These are phyloP conservation scores for Epizoanthus illoricatus DNA, from an alignment of 92 coral and sea anemone species.

Conservation along the genomic window DNA sequence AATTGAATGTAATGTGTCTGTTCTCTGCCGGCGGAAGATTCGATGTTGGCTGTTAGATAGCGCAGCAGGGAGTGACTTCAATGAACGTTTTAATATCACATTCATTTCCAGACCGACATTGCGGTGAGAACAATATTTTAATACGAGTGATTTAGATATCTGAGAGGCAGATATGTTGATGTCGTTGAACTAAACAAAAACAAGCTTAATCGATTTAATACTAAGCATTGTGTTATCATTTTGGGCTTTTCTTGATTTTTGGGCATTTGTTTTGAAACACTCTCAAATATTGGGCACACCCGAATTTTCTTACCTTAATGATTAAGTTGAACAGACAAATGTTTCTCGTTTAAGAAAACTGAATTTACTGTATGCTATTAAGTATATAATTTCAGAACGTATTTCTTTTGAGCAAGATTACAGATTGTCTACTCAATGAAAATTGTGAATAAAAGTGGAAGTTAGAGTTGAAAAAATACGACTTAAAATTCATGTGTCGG, in stretches of 20 bases:
- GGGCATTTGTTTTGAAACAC: neutral
- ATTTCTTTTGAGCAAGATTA: no score
- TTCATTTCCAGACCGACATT: constrained; percentile 10
- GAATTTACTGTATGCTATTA: no score
- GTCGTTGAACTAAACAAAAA: constrained; percentile 1
- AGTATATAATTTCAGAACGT: no score
- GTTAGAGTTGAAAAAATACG: no score
- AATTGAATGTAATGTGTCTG: neutral
- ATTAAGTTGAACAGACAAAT: neutral
- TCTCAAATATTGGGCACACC: neutral
- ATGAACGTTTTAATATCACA: constrained; percentile 16
- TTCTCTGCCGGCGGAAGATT: constrained; percentile 4
- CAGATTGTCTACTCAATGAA: no score
- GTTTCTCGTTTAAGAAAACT: no score
- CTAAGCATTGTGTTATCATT: neutral
- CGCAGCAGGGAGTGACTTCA: constrained; percentile 28
- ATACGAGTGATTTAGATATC: constrained; percentile 11
- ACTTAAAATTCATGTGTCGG: no score
- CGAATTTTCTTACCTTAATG: neutral
- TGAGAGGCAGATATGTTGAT: neutral
- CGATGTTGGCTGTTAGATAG: constrained; percentile 20
- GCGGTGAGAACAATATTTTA: constrained; percentile 30
- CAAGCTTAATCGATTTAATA: neutral
- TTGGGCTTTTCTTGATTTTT: constrained; percentile 12
- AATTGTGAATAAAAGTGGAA: no score